Conservation (phyloP, 2,797 vertebrate species). For the Myotis vivesi region DNA sequence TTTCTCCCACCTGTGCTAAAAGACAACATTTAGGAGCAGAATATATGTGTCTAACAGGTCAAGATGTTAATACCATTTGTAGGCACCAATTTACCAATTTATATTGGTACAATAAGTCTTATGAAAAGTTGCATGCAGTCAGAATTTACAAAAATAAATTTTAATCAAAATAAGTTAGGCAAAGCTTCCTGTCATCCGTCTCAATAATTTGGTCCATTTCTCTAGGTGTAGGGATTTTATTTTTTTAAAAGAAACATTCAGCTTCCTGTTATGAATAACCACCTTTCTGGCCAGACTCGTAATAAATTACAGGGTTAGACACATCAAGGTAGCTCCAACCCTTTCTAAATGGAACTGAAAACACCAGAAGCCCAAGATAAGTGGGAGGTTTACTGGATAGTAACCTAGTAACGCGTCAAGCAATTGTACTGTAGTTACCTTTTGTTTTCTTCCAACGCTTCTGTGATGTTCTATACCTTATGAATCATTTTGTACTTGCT, state of each 20-base stretch:
- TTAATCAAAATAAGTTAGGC: constrained; percentile 32
- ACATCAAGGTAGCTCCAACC: constrained; percentile 9
- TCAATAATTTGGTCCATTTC: constrained; percentile 2
- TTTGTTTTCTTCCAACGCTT: constrained; percentile 39
- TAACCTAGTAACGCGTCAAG: constrained; percentile 48
- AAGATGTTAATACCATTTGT: neutral
- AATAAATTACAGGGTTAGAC: constrained; percentile 5
- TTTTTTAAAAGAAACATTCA: neutral
- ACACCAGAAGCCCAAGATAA: constrained; percentile 46
- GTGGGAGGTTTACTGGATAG: constrained; percentile 32
- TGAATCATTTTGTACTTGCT: constrained; percentile 80
- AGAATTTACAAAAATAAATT: constrained; percentile 22
- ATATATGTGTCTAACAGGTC: neutral
- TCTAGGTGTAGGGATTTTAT: neutral
- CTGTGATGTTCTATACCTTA: constrained; percentile 59
- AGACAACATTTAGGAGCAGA: neutral
- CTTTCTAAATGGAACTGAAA: constrained; percentile 26
- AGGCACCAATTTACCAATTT: neutral
- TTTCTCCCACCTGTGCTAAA: constrained; percentile 22
- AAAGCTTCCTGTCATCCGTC: neutral
- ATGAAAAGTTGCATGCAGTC: neutral
- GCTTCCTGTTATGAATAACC: constrained; percentile 37
- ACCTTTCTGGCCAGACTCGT: constrained; percentile 26
- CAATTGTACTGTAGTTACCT: constrained; percentile 48
- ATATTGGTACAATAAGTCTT: neutral